Evolutionary conservation across 2,888 invertebrate species (phyloP).

Genomic region (Nemoura dubitans): DNA sequence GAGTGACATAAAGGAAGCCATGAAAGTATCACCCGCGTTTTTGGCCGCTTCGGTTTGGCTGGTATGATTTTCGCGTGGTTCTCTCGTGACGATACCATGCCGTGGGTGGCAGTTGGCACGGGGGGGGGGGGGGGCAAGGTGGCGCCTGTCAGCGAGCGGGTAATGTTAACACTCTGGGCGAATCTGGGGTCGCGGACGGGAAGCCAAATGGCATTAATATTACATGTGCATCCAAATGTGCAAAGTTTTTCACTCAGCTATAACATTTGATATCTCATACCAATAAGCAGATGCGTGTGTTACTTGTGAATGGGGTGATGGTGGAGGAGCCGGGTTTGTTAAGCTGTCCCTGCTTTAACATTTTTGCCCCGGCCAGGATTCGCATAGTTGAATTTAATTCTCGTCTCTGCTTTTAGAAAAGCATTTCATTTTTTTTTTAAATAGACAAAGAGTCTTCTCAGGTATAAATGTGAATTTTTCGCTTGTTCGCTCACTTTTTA

Average conservation of each 20-base stretch:
- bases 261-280: background rate
- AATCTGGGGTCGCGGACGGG: background rate
- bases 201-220: background rate
- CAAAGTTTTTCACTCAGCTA: background rate
- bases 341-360: background rate
- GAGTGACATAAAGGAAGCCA: background rate
- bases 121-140: background rate
- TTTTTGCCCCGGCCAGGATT: too few species aligned
- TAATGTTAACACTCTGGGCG: background rate
- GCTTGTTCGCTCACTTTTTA: background rate
- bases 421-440: too few species aligned
- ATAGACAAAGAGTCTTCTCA: too few species aligned
- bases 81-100: background rate
- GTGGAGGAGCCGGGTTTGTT: slow-evolving; percentile 2
- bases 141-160: background rate
- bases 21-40: background rate
- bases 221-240: background rate
- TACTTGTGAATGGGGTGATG: too few species aligned
- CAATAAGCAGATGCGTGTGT: too few species aligned
- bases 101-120: too few species aligned
- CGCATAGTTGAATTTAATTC: too few species aligned
- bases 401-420: too few species aligned
- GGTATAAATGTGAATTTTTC: background rate
- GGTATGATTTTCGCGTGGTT: background rate
- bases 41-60: background rate